Evolutionary conservation across 2,113 vertebrate species (phyloP), one percentile per base, ranked within the genome.

Genomic region (Paraplagusia blochii): DNA sequence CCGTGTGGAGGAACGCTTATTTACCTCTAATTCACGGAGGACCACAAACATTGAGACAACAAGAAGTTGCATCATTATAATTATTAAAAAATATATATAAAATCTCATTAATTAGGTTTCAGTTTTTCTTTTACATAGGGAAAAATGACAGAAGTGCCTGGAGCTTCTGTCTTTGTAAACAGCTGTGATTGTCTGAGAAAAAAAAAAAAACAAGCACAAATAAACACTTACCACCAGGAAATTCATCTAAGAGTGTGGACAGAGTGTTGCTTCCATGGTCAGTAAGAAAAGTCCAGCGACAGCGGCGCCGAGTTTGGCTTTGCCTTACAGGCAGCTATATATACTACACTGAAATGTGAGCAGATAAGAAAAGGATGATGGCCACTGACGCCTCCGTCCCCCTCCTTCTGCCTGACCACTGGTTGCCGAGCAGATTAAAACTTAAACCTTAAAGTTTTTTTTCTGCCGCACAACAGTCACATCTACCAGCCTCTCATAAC

Each of bases 271-370:
- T 72, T 44, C 29, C 11, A 58, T 42, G 16, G 38, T 52, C 58
- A 64, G 66, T 59, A 54, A 35, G 46, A 35, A 14, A 54, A 57
- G 13, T 54, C 47, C 63, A 44, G 44, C 35, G 53, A 64, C 57
- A 53, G 53, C 50, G 56, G 53, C 50, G 40, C 55, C 55, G 39
- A 50, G 17, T 72, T 66, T 66, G 66, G 45, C 53, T 19, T 51
- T 51, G 57, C 66, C 62, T 76, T 56, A 68, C 74, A 68, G 52
- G 60, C 44, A 42, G 74, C 85, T 91, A 89, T 84, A 87, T 88
- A 85, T 88, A 88, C 38, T 12, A 34, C 71, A 55, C 79, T 81
- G 89, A 87, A 87, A 90, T 87, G 73, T 87, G 76, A 87, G 85
- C 66, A 75, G 82, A 86, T 85, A 84, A 80, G 73, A 82, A 62